These are phyloP conservation scores for Coptodon bakossiorum DNA, from an alignment of 2,113 vertebrate genomes.

Conservation along the genomic window DNA sequence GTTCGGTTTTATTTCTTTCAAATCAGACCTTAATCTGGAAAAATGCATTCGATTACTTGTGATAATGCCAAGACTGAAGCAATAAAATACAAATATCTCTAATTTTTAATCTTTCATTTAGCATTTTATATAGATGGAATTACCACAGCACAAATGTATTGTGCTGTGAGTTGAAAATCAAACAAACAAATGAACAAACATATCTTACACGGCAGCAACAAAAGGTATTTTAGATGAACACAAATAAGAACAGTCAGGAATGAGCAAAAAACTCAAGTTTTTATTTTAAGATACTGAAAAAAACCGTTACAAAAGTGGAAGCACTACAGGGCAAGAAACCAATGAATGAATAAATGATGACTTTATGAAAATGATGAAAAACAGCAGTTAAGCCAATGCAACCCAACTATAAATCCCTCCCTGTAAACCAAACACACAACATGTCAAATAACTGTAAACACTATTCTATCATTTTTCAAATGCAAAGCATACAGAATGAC, in stretches of 20 bases:
- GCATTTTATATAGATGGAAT: background rate
- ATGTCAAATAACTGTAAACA: background rate
- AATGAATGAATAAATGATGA: background rate
- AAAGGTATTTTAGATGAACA: background rate
- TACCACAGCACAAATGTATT: background rate
- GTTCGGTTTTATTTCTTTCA: background rate
- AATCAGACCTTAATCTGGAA: background rate
- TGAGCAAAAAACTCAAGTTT: conserved; percentile 4
- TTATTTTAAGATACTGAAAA: conserved; percentile 37
- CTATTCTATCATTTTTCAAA: background rate
- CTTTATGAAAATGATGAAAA: background rate
- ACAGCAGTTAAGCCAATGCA: background rate
- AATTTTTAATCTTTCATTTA: background rate
- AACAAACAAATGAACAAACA: background rate
- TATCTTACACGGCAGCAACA: background rate
- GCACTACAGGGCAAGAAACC: background rate
- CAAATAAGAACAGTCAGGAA: background rate
- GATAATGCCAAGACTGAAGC: background rate
- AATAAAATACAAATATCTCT: background rate
- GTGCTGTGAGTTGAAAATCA: background rate
- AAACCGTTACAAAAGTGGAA: conserved; percentile 2
- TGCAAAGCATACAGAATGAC: background rate
- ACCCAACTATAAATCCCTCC: background rate
- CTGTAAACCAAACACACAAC: background rate
- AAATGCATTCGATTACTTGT: background rate